These are phyloP conservation scores for Mythimna impura DNA, from an alignment of 2,888 invertebrate species.

Conservation along the genomic window DNA sequence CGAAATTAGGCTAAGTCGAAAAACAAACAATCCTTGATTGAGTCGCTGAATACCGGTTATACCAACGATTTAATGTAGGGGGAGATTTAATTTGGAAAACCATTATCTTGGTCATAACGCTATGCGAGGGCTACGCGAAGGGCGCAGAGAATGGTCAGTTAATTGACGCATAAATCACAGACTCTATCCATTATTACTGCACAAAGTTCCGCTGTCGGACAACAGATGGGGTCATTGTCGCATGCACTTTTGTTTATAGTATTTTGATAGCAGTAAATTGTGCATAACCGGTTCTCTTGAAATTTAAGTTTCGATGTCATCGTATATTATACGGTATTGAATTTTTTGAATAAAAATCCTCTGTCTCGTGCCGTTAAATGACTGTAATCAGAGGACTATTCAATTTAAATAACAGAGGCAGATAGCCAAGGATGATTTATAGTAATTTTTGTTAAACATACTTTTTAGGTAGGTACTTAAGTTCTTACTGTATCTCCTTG, in stretches of 20 bases:
- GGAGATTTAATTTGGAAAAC: conserved; percentile 83
- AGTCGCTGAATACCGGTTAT: conserved; percentile 79
- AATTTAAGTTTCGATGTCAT: conserved; percentile 70
- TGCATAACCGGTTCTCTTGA: conserved; percentile 76
- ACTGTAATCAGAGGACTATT: conserved; percentile 54
- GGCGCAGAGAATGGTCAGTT: conserved; percentile 86
- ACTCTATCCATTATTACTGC: conserved; percentile 73
- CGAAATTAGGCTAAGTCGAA: conserved; percentile 82
- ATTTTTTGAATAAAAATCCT: conserved; percentile 71
- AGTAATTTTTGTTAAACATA: background rate
- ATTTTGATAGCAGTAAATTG: conserved; percentile 72
- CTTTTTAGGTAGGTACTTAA: conserved; percentile 1
- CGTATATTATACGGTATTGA: conserved; percentile 75
- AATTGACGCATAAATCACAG: conserved; percentile 88
- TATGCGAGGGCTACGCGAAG: conserved; percentile 61
- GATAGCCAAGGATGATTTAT: conserved; percentile 42
- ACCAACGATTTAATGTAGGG: conserved; percentile 71
- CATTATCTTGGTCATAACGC: conserved; percentile 72
- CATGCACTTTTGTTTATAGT: conserved; percentile 75
- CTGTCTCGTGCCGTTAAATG: conserved; percentile 75
- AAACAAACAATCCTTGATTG: conserved; percentile 88
- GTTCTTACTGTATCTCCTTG: no score
- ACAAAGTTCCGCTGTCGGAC: conserved; percentile 73
- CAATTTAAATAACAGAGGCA: conserved; percentile 44
- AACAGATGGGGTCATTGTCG: conserved; percentile 82